Base-by-base conservation (phyloP, 2,113 vertebrate species). In the Arizona elegans region DNA sequence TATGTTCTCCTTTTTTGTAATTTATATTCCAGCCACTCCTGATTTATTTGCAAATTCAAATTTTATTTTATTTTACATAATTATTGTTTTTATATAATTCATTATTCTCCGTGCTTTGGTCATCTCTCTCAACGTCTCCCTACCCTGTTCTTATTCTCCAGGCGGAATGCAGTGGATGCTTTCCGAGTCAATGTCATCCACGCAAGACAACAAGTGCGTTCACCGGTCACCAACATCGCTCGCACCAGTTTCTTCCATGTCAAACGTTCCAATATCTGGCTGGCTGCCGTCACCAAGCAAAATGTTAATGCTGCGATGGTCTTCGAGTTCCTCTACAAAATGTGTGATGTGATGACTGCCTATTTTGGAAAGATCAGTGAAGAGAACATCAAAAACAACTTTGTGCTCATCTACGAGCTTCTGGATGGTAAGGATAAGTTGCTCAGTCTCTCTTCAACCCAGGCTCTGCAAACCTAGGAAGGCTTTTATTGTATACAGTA, bases 321-420 rank as follows among this genome's bases (percentile, higher is more conserved):
- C 59, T 99, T 99, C 0, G 99, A 99, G 97, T 99, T 99, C 96
- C 99, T 99, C 17, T 99, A 99, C 97, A 99, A 99, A 98, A 99
- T 99, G 99, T 99, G 99, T 43, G 99, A 99, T 81, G 99, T 99
- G 94, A 99, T 99, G 99, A 98, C 99, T 0, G 99, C 99, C 87
- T 99, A 99, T 96, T 99, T 99, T 0, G 99, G 99, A 97, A 99
- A 99, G 98, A 99, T 99, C 98, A 99, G 99, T 0, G 99, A 99
- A 95, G 99, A 99, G 97, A 99, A 99, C 97, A 99, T 99, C 97
- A 99, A 99, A 97, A 99, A 99, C 98, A 99, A 99, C 98, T 99
- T 99, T 26, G 99, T 99, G 96, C 98, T 99, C 95, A 99, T 99
- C 97, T 99, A 99, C 13, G 99, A 99, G 97, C 98, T 99, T 58